phyloP scores from a whole-genome alignment of 2,113 vertebrate species.

The Carassius gibelio region DNA sequence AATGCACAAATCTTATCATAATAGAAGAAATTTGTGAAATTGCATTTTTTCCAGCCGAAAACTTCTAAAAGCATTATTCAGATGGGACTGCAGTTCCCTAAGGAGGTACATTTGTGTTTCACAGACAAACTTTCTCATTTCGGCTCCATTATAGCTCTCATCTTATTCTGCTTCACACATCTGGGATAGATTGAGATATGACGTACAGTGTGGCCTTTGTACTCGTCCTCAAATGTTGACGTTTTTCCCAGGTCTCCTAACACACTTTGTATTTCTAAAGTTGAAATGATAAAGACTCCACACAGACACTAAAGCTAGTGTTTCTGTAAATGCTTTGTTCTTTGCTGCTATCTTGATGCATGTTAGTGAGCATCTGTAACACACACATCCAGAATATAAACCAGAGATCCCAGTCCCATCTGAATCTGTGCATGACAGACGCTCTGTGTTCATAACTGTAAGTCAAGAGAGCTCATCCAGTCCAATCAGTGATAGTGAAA shows the following conservation, averaged over 20 bases:
- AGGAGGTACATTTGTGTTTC: not conserved
- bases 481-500: not conserved
- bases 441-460: not conserved
- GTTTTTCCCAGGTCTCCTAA: too few relatives aligned
- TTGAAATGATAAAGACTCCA: not conserved
- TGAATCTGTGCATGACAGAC: not conserved
- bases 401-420: not conserved
- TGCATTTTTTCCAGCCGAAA: not conserved
- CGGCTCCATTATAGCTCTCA: not conserved
- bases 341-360: not conserved
- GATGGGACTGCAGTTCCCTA: not conserved
- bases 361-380: not conserved
- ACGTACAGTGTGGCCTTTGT: too few relatives aligned
- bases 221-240: too few relatives aligned
- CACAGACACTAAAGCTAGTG: not conserved
- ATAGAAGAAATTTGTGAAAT: constrained; percentile 9
- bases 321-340: not conserved
- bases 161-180: not conserved
- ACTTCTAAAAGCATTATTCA: constrained; percentile 23
- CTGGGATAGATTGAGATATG: too few relatives aligned
- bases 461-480: not conserved
- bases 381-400: not conserved
- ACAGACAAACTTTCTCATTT: not conserved
- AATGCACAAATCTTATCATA: constrained; percentile 17
- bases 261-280: too few relatives aligned